Conservation (phyloP, 2,113 vertebrate species). For the Cephalopterus ornatus region DNA sequence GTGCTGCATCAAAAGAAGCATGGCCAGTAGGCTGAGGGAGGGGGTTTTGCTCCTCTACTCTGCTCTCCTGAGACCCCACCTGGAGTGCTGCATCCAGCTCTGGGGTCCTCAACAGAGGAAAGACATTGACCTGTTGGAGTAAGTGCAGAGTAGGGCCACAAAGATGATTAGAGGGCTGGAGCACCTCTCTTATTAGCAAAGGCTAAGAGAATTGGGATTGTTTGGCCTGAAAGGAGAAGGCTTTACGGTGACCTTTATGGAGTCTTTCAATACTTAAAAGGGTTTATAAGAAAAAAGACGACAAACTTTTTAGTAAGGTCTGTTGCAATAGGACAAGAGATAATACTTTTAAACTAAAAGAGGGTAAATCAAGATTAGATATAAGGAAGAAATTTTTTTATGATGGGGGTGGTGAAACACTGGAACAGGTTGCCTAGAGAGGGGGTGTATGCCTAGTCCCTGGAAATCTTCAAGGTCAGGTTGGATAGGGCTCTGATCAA, state of each 20-base stretch:
- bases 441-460: too few species aligned
- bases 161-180: not conserved
- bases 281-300: not conserved
- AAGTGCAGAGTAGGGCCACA: not conserved
- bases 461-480: not conserved
- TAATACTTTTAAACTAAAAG: not conserved
- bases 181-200: not conserved
- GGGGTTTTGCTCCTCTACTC: not conserved
- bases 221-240: not conserved
- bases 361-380: not conserved
- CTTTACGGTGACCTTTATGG: not conserved
- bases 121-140: not conserved
- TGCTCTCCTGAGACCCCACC: accelerated
- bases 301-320: not conserved
- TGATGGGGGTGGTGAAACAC: accelerated
- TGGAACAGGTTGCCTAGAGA: not conserved
- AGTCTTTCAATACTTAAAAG: not conserved
- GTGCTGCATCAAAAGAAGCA: not conserved
- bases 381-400: not conserved
- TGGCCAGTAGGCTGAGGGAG: not conserved
- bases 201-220: not conserved
- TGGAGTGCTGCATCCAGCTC: not conserved
- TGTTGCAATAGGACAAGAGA: accelerated
- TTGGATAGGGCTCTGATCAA: not conserved
- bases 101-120: not conserved